phyloP scores from a whole-genome alignment of 2,113 vertebrate genomes.

The Nesospiza acunhae region DNA sequence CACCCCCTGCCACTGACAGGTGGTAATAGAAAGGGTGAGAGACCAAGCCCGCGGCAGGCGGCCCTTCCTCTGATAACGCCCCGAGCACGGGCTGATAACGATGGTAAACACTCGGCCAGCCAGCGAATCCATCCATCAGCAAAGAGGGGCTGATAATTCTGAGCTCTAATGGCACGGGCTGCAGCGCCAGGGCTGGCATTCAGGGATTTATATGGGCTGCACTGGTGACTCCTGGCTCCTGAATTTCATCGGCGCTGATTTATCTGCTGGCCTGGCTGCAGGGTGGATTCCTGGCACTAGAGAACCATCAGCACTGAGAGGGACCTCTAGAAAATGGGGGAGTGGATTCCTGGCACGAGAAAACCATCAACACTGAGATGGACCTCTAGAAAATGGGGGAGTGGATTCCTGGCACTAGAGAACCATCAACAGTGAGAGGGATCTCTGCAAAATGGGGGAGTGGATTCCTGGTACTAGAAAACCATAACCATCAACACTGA shows the following conservation, averaged over 20 bases:
- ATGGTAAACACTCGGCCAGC: constrained; percentile 81
- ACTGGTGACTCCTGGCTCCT: constrained; percentile 68
- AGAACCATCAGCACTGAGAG: neutral
- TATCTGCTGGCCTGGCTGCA: constrained; percentile 63
- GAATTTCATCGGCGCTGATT: constrained; percentile 80
- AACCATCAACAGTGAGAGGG: too few species aligned
- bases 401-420: too few species aligned
- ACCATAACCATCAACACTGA: too few species aligned
- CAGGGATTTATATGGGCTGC: constrained; percentile 77
- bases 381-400: too few species aligned
- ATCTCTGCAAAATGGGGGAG: too few species aligned
- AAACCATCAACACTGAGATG: too few species aligned
- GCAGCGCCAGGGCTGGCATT: constrained; percentile 54
- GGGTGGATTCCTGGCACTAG: neutral
- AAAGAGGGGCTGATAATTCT: constrained; percentile 81
- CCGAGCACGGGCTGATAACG: constrained; percentile 78
- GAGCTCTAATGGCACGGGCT: constrained; percentile 66
- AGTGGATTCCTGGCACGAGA: too few species aligned
- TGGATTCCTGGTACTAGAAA: too few species aligned
- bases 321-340: neutral
- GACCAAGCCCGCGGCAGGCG: constrained; percentile 79
- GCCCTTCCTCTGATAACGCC: constrained; percentile 82
- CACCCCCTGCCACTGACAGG: constrained; percentile 88
- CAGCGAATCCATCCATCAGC: constrained; percentile 79
- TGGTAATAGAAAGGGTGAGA: constrained; percentile 89